These are phyloP conservation scores for Drosophila truncata DNA, from an alignment of 1,140 invertebrate genomes.

Conservation along the genomic window DNA sequence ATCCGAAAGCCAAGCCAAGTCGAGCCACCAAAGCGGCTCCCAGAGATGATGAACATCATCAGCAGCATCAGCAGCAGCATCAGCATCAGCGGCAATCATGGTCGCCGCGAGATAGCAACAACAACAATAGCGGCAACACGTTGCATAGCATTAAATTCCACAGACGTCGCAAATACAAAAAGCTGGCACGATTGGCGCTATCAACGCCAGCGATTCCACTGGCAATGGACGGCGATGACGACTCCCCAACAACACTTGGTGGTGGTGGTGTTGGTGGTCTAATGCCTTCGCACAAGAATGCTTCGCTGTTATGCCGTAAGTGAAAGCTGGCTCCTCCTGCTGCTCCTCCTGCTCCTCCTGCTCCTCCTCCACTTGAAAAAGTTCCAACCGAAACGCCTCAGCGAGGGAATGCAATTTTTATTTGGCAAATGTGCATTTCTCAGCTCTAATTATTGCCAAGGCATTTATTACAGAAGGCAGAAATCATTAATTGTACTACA, in stretches of 20 bases:
- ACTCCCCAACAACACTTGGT: background rate
- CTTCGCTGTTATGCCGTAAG: slow-evolving; percentile 18
- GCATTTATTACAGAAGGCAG: slow-evolving; percentile 1
- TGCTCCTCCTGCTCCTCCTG: background rate
- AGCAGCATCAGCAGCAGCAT: slow-evolving; percentile 11
- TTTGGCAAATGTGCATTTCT: slow-evolving; percentile 12
- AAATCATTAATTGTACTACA: background rate
- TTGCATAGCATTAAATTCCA: slow-evolving; percentile 82
- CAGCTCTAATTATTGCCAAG: slow-evolving; percentile 5
- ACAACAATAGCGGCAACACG: slow-evolving; percentile 58
- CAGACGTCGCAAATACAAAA: slow-evolving; percentile 73
- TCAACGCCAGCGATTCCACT: slow-evolving; percentile 53
- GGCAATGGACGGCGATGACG: slow-evolving; percentile 22
- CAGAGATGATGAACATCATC: slow-evolving; percentile 26
- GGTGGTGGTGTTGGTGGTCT: no score
- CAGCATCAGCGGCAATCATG: slow-evolving; percentile 40
- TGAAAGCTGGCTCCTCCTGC: background rate
- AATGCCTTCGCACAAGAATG: slow-evolving; percentile 28
- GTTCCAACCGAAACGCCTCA: background rate
- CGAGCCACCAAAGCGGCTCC: background rate
- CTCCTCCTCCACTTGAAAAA: background rate
- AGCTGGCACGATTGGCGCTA: slow-evolving; percentile 74
- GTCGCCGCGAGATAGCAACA: slow-evolving; percentile 59
- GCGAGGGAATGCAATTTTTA: slow-evolving; percentile 10
- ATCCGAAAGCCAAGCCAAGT: slow-evolving; percentile 6